A percentile compares a stretch with the other conserved stretches of the same genome.
Evolutionary conservation across 1,140 invertebrate genomes (phyloP).

Genomic region (Drosophila navojoa): DNA sequence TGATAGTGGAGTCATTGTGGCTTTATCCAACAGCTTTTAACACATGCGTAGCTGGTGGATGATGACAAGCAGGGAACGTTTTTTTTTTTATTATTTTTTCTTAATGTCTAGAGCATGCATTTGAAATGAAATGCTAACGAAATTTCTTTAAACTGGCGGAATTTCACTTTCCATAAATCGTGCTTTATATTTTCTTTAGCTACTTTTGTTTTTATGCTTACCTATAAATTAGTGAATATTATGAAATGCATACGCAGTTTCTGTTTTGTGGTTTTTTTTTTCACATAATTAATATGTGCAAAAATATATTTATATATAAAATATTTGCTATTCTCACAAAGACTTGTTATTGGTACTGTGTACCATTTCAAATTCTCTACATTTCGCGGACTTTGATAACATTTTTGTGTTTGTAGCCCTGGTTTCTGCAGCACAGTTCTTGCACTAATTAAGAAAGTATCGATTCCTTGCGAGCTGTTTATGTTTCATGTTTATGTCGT

Average conservation of each 20-base stretch:
- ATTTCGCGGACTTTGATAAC: conserved; percentile 2
- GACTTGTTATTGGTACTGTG: too few species aligned
- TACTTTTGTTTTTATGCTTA: conserved; percentile 47
- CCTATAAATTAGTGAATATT: conserved; percentile 46
- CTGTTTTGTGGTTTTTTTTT: conserved; percentile 16
- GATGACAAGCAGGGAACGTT: conserved; percentile 35
- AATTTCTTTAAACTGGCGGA: conserved; percentile 76
- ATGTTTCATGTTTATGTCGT: conserved; percentile 8
- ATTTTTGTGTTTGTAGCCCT: not conserved
- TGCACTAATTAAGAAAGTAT: conserved; percentile 12
- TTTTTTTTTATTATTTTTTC: conserved; percentile 8
- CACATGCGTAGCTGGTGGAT: conserved; percentile 61
- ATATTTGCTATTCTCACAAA: not conserved
- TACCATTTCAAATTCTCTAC: conserved; percentile 49
- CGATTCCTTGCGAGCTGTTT: conserved; percentile 30
- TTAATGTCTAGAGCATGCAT: conserved; percentile 74
- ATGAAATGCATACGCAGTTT: conserved; percentile 40
- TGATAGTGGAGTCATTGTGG: conserved; percentile 41
- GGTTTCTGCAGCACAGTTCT: conserved; percentile 24
- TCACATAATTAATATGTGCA: conserved; percentile 45
- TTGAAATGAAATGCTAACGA: conserved; percentile 63
- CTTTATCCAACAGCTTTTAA: conserved; percentile 64
- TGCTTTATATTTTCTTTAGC: conserved; percentile 55
- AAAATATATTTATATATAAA: not conserved
- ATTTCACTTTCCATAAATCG: conserved; percentile 77